phyloP scores from a whole-genome alignment of 2,888 invertebrate genomes.

The Tachystola acroxantha region DNA sequence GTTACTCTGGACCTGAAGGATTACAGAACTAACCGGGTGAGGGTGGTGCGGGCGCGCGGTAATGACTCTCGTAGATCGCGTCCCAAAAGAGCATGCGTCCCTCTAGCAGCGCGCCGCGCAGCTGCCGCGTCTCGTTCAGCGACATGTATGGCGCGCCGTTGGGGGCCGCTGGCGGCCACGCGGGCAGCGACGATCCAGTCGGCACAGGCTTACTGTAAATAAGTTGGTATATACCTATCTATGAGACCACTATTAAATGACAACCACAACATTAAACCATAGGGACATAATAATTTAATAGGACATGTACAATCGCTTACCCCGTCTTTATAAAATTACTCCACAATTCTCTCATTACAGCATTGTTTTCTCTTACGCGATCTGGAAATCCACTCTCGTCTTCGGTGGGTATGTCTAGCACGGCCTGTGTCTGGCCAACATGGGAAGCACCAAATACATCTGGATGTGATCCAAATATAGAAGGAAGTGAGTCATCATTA shows the following conservation, averaged over 20 bases:
- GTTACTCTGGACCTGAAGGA: too few species aligned
- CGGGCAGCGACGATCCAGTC: conserved; percentile 21
- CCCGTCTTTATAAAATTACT: conserved; percentile 36
- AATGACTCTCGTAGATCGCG: conserved; percentile 31
- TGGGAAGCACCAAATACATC: conserved; percentile 29
- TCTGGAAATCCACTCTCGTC: conserved; percentile 15
- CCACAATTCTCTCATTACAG: conserved; percentile 30
- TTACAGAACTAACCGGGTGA: too few species aligned
- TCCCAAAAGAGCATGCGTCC: conserved; percentile 33
- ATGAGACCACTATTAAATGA: too few species aligned
- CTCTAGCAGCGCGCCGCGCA: conserved; percentile 22
- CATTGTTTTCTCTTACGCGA: conserved; percentile 22
- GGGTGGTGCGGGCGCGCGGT: conserved; percentile 28
- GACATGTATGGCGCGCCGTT: conserved; percentile 34
- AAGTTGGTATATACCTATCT: too few species aligned
- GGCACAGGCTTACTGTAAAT: conserved; percentile 25
- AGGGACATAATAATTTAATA: too few species aligned
- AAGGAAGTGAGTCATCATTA: conserved; percentile 21
- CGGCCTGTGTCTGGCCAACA: conserved; percentile 26
- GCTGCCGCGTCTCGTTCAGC: conserved; percentile 21
- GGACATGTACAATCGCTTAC: too few species aligned
- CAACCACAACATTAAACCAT: too few species aligned
- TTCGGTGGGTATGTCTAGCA: conserved; percentile 16
- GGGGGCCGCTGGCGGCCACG: conserved; percentile 31
- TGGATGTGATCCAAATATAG: conserved; percentile 10